Base-by-base conservation (phyloP, 1,140 invertebrate species). In the Papilio dardanus region DNA sequence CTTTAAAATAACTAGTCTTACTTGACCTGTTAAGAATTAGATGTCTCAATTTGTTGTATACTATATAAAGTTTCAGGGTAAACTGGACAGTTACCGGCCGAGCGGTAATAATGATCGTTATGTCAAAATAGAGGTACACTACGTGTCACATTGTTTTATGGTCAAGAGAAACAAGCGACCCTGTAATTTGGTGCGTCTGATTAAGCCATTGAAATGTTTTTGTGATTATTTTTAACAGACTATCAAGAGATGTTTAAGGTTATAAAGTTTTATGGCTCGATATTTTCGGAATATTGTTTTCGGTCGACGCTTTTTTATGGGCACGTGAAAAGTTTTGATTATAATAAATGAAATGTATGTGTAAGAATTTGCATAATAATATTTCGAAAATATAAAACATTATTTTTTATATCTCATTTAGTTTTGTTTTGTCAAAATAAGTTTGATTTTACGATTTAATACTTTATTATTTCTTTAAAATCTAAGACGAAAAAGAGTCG, bases 131-230 rank as follows among this genome's bases (percentile, higher is more conserved):
- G 71, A 73, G 46, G 71, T 33, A 58, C 28, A 73, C 42, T 73
- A 73, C 71, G 71, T 73, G 71, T 73, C 46, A 73, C 71, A 73
- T 73, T 73, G 71, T 73, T 73, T 73, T 73, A 73, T 54, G 46
- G 31, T 73, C 46, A 73, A 73, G 71, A 46, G 58, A 73, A 73
- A 73, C 71, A 73, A 73, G 16, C 31, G 46, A 31, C 16, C 71
- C 71, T 73, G 46, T 73, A 73, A 73, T 73, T 73, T 73, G 71
- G 46, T 50, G n/a, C 31, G 46, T 73, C 71, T 73, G 71, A 73
- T 73, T 73, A 73, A 73, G 71, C 71, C 71, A 73, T 73, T 73
- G 71, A 73, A 73, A 71, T 30, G 68, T 73, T 73, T 54, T 73
- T 54, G 71, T 73, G 71, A 73, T 73, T 73, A 73, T 73, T 73